phyloP scores from a whole-genome alignment of 2,797 vertebrate species.

The Perdix hodgsoniae region DNA sequence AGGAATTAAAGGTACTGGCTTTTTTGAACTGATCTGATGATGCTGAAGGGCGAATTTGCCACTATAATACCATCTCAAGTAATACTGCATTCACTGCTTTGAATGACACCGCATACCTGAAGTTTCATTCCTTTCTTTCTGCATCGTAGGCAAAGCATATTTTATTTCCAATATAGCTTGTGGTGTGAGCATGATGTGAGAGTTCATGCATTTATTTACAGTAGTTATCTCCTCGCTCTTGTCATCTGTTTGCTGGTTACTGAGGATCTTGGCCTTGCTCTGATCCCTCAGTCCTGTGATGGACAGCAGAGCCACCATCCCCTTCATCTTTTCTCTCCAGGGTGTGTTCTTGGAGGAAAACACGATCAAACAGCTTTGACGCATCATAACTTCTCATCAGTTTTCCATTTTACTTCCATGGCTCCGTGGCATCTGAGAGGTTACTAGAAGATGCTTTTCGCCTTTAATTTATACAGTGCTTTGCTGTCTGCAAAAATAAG shows the following conservation, averaged over 20 bases:
- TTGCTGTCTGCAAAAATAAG: not conserved
- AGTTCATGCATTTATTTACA: not conserved
- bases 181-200: rapidly evolving
- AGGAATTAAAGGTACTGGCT: not conserved
- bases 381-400: not conserved
- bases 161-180: not conserved
- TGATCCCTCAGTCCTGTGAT: not conserved
- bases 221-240: not conserved
- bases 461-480: not conserved
- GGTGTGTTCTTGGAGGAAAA: not conserved
- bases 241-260: not conserved
- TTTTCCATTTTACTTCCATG: not conserved
- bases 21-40: not conserved
- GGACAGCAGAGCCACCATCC: not conserved
- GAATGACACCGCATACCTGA: not conserved
- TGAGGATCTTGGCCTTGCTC: not conserved
- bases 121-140: not conserved
- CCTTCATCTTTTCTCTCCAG: not conserved
- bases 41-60: not conserved
- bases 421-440: not conserved
- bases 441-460: not conserved
- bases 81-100: not conserved
- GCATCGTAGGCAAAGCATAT: not conserved
- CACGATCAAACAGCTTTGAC: not conserved
- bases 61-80: not conserved